These are phyloP conservation scores for Clavelina lepadiformis DNA, from an alignment of 23 tunicate species.

Conservation along the genomic window DNA sequence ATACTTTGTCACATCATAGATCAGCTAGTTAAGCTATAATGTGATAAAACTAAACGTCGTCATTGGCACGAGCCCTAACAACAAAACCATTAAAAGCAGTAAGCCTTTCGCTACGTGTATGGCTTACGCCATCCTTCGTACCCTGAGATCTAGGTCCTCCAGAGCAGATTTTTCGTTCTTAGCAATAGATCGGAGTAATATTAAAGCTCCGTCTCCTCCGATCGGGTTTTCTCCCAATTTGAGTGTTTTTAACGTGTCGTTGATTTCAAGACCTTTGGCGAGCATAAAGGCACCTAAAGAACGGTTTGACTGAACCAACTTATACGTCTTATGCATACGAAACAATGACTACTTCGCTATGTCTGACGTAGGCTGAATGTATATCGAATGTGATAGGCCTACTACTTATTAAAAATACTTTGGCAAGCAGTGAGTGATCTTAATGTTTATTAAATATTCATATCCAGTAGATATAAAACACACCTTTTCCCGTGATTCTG, in stretches of 20 bases:
- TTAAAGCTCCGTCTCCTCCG: constrained; percentile 42
- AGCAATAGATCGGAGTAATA: constrained; percentile 32
- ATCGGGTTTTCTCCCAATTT: constrained; percentile 69
- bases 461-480: not conserved
- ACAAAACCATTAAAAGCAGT: not conserved
- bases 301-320: too few species aligned
- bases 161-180: constrained; percentile 56
- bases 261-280: constrained; percentile 55
- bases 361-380: too few species aligned
- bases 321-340: too few species aligned
- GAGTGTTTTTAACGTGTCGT: constrained; percentile 61
- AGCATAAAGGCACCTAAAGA: constrained; percentile 47
- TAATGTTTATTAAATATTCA: too few species aligned
- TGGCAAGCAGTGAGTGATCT: too few species aligned
- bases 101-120: not conserved
- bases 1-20: too few species aligned
- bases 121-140: not conserved
- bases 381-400: too few species aligned
- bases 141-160: constrained; percentile 55
- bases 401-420: too few species aligned
- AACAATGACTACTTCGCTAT: too few species aligned
- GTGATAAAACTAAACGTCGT: not conserved
- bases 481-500: constrained; percentile 67
- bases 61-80: not conserved
- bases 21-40: too few species aligned